Conservation (phyloP, 2,113 vertebrate genomes). For the Sinocyclocheilus anophthalmus region DNA sequence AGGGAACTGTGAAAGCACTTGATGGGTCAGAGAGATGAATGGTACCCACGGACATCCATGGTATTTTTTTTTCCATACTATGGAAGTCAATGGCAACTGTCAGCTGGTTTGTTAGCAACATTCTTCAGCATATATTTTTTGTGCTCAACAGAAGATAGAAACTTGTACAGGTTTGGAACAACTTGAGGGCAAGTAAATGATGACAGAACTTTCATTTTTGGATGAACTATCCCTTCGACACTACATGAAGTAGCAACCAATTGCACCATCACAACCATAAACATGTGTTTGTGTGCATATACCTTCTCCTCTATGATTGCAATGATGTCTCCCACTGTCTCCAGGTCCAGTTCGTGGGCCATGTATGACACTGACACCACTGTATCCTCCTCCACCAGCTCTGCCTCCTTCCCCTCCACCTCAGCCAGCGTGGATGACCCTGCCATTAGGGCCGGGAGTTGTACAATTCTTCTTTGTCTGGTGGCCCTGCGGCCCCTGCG, state of each 20-base stretch:
- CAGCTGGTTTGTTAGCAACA: not conserved
- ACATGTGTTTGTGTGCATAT: conserved; percentile 32
- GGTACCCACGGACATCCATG: not conserved
- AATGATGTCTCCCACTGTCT: conserved; percentile 95
- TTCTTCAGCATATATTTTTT: not conserved
- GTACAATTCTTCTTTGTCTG: too few species aligned
- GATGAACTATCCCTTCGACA: not conserved
- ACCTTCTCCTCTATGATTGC: conserved; percentile 99
- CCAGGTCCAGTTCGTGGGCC: conserved; percentile 92
- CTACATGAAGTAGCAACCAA: not conserved
- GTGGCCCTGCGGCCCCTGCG: too few species aligned
- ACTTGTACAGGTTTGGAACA: not conserved
- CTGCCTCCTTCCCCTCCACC: conserved; percentile 84
- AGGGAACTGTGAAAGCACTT: not conserved
- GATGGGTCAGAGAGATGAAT: not conserved
- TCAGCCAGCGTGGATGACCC: conserved; percentile 62
- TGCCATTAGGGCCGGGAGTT: too few species aligned
- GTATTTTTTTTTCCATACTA: not conserved
- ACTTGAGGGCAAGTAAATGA: not conserved
- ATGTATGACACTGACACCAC: conserved; percentile 94
- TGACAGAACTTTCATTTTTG: not conserved
- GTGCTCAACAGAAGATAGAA: not conserved
- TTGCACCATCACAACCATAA: not conserved
- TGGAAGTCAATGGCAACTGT: not conserved
- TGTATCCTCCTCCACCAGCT: conserved; percentile 87